A percentile compares a stretch with the other conserved stretches of the same genome.
Conservation (phyloP, 2,888 invertebrate genomes). For the Agrotis clavis region DNA sequence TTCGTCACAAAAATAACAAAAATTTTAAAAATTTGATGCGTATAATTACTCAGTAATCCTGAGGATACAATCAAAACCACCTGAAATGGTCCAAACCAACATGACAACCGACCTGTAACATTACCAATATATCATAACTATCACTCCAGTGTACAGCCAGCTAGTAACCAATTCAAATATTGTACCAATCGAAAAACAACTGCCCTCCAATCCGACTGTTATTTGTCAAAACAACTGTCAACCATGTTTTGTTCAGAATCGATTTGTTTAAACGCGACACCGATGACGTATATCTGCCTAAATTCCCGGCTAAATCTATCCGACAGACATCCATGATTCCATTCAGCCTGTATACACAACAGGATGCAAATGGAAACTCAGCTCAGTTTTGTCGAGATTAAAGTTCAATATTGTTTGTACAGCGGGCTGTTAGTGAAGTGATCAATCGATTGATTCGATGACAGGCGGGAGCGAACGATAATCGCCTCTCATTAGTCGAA, state of each 20-base stretch:
- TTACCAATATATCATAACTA: slow-evolving; percentile 27
- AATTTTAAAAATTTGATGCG: too few species aligned
- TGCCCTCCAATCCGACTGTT: slow-evolving; percentile 56
- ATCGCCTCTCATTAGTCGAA: slow-evolving; percentile 83
- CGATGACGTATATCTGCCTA: slow-evolving; percentile 81
- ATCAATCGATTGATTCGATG: slow-evolving; percentile 84
- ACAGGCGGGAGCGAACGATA: slow-evolving; percentile 82
- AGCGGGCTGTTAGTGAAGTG: slow-evolving; percentile 49
- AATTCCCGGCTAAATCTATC: slow-evolving; percentile 84
- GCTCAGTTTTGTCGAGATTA: slow-evolving; percentile 42
- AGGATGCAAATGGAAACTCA: slow-evolving; percentile 36
- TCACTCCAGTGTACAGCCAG: slow-evolving; percentile 17
- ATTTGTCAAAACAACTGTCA: slow-evolving; percentile 73
- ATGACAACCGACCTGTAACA: not conserved
- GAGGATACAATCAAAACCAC: too few species aligned
- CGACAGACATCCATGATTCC: slow-evolving; percentile 77
- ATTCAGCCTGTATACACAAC: slow-evolving; percentile 66
- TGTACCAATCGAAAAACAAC: slow-evolving; percentile 56
- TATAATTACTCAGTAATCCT: too few species aligned
- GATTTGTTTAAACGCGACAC: slow-evolving; percentile 75
- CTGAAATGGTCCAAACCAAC: not conserved
- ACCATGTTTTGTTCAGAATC: slow-evolving; percentile 70
- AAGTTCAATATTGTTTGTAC: slow-evolving; percentile 56
- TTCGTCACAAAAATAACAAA: too few species aligned
- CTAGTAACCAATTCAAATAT: slow-evolving; percentile 55